Conservation (phyloP, 2,113 vertebrate species). For the Excalfactoria chinensis region DNA sequence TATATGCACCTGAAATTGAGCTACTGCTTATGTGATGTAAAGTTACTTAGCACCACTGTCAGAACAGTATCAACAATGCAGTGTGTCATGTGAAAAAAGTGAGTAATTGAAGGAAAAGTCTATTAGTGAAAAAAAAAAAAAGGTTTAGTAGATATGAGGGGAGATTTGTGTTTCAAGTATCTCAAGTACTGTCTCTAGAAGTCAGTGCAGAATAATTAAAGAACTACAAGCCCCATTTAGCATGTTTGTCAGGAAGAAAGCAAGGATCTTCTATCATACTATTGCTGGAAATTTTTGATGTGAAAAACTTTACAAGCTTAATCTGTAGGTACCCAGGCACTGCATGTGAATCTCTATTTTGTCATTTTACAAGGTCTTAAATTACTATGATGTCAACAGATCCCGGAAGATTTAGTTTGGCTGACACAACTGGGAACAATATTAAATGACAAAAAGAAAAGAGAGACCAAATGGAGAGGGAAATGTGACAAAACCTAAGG, state of each 20-base stretch:
- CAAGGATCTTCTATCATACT: neutral
- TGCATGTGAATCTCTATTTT: neutral
- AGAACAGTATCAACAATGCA: neutral
- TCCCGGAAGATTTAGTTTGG: neutral
- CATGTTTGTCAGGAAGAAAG: neutral
- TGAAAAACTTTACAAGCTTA: neutral
- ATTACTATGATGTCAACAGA: neutral
- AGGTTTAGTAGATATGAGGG: neutral
- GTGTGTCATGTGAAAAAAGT: neutral
- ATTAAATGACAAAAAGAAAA: neutral
- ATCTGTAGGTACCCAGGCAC: neutral
- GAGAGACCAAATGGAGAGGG: neutral
- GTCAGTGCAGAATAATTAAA: neutral
- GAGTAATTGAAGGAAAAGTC: neutral
- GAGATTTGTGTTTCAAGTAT: neutral
- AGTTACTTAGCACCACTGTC: neutral
- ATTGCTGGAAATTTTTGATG: neutral
- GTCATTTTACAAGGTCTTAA: neutral
- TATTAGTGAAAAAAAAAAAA: neutral
- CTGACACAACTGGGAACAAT: neutral
- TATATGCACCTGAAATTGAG: neutral
- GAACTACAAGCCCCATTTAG: neutral
- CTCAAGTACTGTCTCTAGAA: neutral
- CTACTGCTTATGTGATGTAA: neutral
- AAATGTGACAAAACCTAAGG: neutral